Conservation (phyloP, 2,888 invertebrate genomes). For the Morpho achilles region DNA sequence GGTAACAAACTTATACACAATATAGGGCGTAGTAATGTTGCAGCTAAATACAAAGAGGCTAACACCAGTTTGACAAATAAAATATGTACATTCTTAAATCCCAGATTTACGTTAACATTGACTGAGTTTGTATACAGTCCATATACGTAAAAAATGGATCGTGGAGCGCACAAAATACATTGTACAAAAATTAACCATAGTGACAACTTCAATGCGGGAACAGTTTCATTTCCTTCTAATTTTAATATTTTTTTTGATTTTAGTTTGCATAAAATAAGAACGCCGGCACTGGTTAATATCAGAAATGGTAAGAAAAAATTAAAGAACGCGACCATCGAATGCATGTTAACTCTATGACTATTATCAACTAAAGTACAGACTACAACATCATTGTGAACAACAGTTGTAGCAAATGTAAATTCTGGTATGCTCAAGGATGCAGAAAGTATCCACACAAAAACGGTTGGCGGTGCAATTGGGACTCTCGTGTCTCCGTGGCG, state of each 20-base stretch:
- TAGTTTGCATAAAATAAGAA: constrained; percentile 52
- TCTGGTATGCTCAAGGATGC: constrained; percentile 80
- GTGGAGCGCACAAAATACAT: constrained; percentile 55
- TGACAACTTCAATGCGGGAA: constrained; percentile 57
- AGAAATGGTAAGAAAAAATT: constrained; percentile 59
- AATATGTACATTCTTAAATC: constrained; percentile 36
- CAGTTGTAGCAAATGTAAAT: constrained; percentile 72
- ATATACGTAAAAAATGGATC: constrained; percentile 50
- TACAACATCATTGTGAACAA: constrained; percentile 51
- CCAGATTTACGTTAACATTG: constrained; percentile 40
- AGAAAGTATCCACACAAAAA: constrained; percentile 79
- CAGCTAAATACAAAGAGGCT: constrained; percentile 45
- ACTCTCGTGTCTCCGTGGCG: constrained; percentile 59
- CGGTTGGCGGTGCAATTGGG: constrained; percentile 71
- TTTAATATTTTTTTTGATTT: constrained; percentile 43
- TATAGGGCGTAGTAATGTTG: constrained; percentile 42
- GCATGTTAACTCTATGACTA: constrained; percentile 65
- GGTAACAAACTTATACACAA: constrained; percentile 44
- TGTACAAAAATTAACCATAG: constrained; percentile 56
- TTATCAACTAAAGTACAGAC: constrained; percentile 75
- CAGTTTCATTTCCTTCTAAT: constrained; percentile 45
- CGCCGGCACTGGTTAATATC: constrained; percentile 48
- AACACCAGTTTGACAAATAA: constrained; percentile 45
- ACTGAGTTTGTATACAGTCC: constrained; percentile 46
- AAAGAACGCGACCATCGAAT: constrained; percentile 59